Conservation (phyloP, 2,797 vertebrate genomes). For the Eulemur rubriventer region DNA sequence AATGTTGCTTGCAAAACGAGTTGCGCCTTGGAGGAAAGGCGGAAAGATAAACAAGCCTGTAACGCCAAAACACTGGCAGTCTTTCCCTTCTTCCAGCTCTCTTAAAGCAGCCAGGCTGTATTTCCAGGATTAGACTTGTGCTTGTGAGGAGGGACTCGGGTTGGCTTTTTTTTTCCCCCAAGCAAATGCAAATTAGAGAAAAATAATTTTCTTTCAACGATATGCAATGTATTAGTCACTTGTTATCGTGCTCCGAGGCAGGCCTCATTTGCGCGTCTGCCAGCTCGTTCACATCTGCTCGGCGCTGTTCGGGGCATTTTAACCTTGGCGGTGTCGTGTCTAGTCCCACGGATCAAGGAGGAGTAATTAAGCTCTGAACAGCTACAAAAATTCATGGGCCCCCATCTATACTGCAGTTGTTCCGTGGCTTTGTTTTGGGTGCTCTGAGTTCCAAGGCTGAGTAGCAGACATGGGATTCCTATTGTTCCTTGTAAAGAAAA, state of each 20-base stretch:
- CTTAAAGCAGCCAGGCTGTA: conserved; percentile 85
- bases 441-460: conserved; percentile 70
- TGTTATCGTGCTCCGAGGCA: conserved; percentile 89
- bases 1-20: conserved; percentile 87
- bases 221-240: conserved; percentile 91
- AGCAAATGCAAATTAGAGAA: conserved; percentile 90
- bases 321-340: conserved; percentile 88
- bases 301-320: conserved; percentile 88
- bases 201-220: conserved; percentile 90
- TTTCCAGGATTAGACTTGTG: conserved; percentile 86
- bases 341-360: conserved; percentile 88
- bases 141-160: conserved; percentile 81
- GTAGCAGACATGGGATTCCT: conserved; percentile 69
- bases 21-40: conserved; percentile 88
- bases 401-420: conserved; percentile 80
- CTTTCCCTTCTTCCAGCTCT: conserved; percentile 85
- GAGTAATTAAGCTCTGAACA: conserved; percentile 88
- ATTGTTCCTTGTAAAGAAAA: conserved; percentile 63
- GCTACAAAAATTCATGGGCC: conserved; percentile 84
- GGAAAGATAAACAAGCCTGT: conserved; percentile 87
- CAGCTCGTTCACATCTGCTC: conserved; percentile 90
- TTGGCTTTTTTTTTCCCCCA: conserved; percentile 65
- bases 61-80: conserved; percentile 86
- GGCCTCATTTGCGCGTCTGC: conserved; percentile 90
- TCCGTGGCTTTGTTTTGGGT: conserved; percentile 80